phyloP scores from a whole-genome alignment of 2,888 invertebrate genomes.

The Desoria tigrina region DNA sequence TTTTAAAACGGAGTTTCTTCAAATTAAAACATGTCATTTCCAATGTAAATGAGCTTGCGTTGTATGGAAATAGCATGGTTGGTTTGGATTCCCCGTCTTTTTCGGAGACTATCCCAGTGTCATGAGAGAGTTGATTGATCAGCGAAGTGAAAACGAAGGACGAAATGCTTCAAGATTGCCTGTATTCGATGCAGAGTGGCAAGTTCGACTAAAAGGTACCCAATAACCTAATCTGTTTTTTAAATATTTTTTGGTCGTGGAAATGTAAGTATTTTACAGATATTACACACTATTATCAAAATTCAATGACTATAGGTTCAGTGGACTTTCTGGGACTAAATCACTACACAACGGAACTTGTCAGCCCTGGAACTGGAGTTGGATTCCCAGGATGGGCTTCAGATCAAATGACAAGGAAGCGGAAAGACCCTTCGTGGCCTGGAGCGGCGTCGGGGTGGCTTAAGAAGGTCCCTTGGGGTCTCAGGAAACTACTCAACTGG shows the following conservation, averaged over 20 bases:
- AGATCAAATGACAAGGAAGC: slow-evolving; percentile 37
- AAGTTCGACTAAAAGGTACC: slow-evolving; percentile 16
- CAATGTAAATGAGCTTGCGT: too few species aligned
- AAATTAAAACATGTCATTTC: too few species aligned
- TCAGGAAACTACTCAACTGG: slow-evolving; percentile 63
- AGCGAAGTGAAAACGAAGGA: slow-evolving; percentile 43
- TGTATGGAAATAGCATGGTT: slow-evolving; percentile 30
- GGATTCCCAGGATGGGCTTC: slow-evolving; percentile 19
- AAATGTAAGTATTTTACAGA: background rate
- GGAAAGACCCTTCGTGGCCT: slow-evolving; percentile 42
- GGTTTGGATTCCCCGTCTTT: slow-evolving; percentile 47
- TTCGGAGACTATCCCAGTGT: slow-evolving; percentile 49
- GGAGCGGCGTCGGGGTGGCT: slow-evolving; percentile 40
- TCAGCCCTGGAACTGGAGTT: background rate
- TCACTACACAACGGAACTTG: slow-evolving; percentile 28
- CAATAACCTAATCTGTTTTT: background rate
- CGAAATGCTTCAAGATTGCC: slow-evolving; percentile 47
- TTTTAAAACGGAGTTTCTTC: too few species aligned
- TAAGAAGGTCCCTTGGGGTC: slow-evolving; percentile 63
- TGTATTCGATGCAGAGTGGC: slow-evolving; percentile 33
- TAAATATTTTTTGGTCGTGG: background rate
- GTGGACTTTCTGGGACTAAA: slow-evolving; percentile 28
- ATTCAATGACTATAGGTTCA: slow-evolving; percentile 11
- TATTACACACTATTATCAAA: background rate
- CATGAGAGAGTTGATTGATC: slow-evolving; percentile 45